Evolutionary conservation across 2,113 vertebrate species (phyloP).

Genomic region (Melanerpes formicivorus): DNA sequence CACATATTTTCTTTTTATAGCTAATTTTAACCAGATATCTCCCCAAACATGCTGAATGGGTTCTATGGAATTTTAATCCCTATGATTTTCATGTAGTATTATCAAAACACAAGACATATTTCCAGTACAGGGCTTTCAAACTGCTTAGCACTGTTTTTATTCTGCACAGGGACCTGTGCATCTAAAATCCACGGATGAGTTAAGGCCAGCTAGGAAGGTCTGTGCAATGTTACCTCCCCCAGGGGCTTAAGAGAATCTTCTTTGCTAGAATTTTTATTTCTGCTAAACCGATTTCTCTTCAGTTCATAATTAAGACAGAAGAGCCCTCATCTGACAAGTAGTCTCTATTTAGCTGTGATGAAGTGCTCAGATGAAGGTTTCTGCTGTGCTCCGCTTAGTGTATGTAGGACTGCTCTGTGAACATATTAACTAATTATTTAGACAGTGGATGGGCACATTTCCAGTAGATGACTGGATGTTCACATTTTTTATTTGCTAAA

Average conservation of each 20-base stretch:
- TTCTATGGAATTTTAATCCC: constrained; percentile 38
- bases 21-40: constrained; percentile 22
- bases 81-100: not conserved
- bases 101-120: not conserved
- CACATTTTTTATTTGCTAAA: constrained; percentile 70
- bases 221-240: not conserved
- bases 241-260: not conserved
- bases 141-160: not conserved
- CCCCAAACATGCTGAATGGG: not conserved
- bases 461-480: constrained; percentile 56
- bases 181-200: not conserved
- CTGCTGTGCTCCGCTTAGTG: not conserved
- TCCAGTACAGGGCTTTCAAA: not conserved
- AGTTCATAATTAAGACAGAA: not conserved
- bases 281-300: not conserved
- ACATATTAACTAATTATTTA: constrained; percentile 56
- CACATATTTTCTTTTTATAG: not conserved
- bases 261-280: not conserved
- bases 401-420: not conserved
- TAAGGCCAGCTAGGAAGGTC: not conserved
- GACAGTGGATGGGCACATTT: constrained; percentile 56
- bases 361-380: constrained; percentile 3
- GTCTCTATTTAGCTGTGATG: not conserved
- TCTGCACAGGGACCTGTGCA: not conserved
- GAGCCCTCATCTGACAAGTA: not conserved